A percentile compares a stretch with the other conserved stretches of the same genome.
phyloP scores from a whole-genome alignment of 2,797 vertebrate genomes.

The Sebastes nivosus region DNA sequence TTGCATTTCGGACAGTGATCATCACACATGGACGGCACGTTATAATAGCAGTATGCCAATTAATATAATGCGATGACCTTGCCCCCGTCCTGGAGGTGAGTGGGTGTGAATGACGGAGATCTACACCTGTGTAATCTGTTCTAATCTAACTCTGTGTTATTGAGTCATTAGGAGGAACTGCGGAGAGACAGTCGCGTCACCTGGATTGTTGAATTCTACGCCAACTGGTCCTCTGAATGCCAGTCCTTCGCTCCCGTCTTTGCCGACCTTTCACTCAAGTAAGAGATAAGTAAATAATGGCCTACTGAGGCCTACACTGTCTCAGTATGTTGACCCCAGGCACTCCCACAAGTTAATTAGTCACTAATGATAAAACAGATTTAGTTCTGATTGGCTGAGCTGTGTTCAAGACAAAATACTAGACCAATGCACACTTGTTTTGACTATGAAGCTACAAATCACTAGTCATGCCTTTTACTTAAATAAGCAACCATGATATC shows the following conservation, averaged over 20 bases:
- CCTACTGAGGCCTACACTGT: neutral
- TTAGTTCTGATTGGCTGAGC: neutral
- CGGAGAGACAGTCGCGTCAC: constrained; percentile 87
- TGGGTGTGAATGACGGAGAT: neutral
- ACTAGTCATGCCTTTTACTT: neutral
- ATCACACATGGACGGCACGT: neutral
- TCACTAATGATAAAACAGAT: neutral
- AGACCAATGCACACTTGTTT: neutral
- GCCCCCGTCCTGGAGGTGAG: neutral
- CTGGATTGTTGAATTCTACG: constrained; percentile 96
- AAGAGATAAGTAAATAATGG: constrained; percentile 51
- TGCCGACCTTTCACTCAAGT: constrained; percentile 94
- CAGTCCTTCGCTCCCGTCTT: constrained; percentile 95
- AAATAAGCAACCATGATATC: neutral
- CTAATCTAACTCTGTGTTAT: neutral
- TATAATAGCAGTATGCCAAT: neutral
- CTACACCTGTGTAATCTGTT: neutral
- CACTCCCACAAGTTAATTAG: neutral
- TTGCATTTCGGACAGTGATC: neutral
- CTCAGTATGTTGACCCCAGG: neutral
- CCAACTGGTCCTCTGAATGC: constrained; percentile 98
- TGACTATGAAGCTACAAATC: neutral
- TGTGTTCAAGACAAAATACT: neutral
- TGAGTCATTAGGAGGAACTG: constrained; percentile 87
- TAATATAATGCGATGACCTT: neutral